Percentiles rank a stretch among this genome's conserved stretches.
phyloP scores from a whole-genome alignment of 2,888 invertebrate genomes.

The Pyrrhosoma nymphula region DNA sequence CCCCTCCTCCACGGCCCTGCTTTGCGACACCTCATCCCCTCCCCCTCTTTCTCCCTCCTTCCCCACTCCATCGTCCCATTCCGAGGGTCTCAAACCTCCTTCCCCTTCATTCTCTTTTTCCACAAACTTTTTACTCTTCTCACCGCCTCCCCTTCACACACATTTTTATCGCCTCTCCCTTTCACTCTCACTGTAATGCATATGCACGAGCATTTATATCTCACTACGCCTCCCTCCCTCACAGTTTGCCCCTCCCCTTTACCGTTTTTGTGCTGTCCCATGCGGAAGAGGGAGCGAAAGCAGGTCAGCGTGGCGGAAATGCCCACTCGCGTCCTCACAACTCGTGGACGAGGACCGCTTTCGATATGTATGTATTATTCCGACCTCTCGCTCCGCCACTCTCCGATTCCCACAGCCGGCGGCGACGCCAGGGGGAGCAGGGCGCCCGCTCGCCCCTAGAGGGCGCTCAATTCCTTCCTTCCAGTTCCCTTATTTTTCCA shows the following conservation, averaged over 20 bases:
- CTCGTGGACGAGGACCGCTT: background rate
- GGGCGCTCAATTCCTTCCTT: too few relatives aligned
- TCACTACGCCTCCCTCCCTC: background rate
- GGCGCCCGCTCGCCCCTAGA: background rate
- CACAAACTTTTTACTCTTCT: too few relatives aligned
- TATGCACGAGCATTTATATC: background rate
- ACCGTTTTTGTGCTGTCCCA: background rate
- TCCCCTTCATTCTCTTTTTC: too few relatives aligned
- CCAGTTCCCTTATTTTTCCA: too few relatives aligned
- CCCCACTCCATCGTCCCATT: background rate
- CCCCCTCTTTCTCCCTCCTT: background rate
- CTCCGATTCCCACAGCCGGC: background rate
- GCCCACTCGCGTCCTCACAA: background rate
- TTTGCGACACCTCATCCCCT: background rate
- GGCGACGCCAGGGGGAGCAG: background rate
- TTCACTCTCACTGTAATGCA: background rate
- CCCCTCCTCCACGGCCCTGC: background rate
- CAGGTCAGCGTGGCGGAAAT: conserved; percentile 39
- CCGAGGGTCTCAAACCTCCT: too few relatives aligned
- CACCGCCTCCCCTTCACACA: background rate
- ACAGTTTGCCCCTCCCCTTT: background rate
- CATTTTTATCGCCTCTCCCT: background rate
- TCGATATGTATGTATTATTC: conserved; percentile 36
- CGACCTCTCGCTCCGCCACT: background rate
- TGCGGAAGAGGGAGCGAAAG: conserved; percentile 29